Evolutionary conservation across 2,888 invertebrate species (phyloP).

Genomic region (Rugalucina vietnamica): DNA sequence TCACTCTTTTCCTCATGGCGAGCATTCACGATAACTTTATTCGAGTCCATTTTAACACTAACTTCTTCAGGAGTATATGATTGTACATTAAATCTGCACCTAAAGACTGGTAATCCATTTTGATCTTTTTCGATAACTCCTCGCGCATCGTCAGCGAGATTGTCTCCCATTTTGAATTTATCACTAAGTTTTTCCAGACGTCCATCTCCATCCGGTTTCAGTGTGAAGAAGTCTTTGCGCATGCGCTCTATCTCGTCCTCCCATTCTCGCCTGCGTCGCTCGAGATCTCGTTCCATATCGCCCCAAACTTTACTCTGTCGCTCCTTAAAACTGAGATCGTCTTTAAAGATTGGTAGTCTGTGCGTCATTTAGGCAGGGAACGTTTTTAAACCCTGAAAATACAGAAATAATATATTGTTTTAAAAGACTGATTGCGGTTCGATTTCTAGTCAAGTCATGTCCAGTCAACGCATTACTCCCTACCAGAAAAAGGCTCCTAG

Average conservation of each 20-base stretch:
- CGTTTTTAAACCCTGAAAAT: slow-evolving; percentile 44
- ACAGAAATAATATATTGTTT: too few species aligned
- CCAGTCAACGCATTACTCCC: too few species aligned
- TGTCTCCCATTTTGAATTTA: slow-evolving; percentile 66
- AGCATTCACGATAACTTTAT: slow-evolving; percentile 77
- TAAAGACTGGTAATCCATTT: slow-evolving; percentile 73
- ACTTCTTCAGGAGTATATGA: slow-evolving; percentile 80
- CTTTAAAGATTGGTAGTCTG: slow-evolving; percentile 81
- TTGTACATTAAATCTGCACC: slow-evolving; percentile 78
- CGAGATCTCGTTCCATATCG: slow-evolving; percentile 81
- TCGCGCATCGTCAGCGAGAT: slow-evolving; percentile 66
- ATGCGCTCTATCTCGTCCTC: slow-evolving; percentile 81
- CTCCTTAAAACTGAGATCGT: slow-evolving; percentile 81
- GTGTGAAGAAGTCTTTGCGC: slow-evolving; percentile 82
- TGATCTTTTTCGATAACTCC: slow-evolving; percentile 73
- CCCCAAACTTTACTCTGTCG: slow-evolving; percentile 80
- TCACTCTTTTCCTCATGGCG: slow-evolving; percentile 76
- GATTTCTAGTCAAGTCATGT: too few species aligned
- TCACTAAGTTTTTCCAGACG: slow-evolving; percentile 68
- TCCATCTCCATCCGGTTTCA: slow-evolving; percentile 73
- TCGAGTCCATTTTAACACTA: slow-evolving; percentile 77
- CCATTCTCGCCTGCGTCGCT: slow-evolving; percentile 79
- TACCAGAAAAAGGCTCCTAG: too few species aligned
- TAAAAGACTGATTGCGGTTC: too few species aligned
- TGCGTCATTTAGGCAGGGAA: slow-evolving; percentile 72